Percentiles rank a stretch among this genome's conserved stretches.
Conservation (phyloP, 2,888 invertebrate genomes). For the Ophonus ardosiacus region DNA sequence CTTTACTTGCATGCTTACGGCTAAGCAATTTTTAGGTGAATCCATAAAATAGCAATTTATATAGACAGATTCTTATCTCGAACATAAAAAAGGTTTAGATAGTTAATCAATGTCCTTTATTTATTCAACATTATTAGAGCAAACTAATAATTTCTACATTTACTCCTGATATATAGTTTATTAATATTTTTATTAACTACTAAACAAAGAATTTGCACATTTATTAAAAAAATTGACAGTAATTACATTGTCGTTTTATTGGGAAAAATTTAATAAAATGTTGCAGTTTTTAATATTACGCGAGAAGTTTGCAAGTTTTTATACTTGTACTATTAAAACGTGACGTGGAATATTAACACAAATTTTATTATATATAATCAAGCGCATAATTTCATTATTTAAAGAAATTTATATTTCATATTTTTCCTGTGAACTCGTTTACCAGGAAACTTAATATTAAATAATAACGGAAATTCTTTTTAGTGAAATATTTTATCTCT, state of each 20-base stretch:
- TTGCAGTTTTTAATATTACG: neutral
- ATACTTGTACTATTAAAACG: neutral
- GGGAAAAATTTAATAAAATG: slow-evolving; percentile 3
- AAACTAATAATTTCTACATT: neutral
- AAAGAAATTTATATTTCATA: neutral
- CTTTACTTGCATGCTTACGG: slow-evolving; percentile 38
- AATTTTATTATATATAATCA: neutral
- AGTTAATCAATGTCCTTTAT: slow-evolving; percentile 28
- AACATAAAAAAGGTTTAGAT: slow-evolving; percentile 20
- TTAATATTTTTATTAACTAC: slow-evolving; percentile 21
- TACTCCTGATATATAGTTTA: neutral
- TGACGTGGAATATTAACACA: neutral
- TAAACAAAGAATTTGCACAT: neutral
- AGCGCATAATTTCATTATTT: neutral
- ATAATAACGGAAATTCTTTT: no score
- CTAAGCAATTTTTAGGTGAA: slow-evolving; percentile 51
- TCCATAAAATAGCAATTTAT: slow-evolving; percentile 52
- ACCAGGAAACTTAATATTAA: neutral
- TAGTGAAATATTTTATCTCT: no score
- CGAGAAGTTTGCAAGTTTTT: neutral
- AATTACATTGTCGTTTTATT: neutral
- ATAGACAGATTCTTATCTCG: slow-evolving; percentile 44
- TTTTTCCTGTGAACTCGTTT: neutral
- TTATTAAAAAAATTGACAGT: neutral
- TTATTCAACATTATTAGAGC: neutral